These are phyloP conservation scores for Pangasianodon hypophthalmus DNA, from an alignment of 2,113 vertebrate genomes.

Conservation along the genomic window DNA sequence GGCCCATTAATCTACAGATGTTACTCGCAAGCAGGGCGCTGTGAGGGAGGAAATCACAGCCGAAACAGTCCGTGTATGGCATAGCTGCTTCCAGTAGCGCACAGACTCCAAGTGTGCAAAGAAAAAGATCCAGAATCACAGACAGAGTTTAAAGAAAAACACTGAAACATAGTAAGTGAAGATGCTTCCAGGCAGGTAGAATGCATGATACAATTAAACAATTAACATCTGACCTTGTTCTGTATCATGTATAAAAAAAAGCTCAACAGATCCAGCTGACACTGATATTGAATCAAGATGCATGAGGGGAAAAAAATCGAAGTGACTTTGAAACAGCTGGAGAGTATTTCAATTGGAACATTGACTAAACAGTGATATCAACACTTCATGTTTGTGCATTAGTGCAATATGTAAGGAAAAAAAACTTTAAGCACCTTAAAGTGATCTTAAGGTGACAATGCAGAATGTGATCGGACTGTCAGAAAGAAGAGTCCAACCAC, in stretches of 20 bases:
- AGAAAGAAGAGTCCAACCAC: background rate
- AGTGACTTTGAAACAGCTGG: background rate
- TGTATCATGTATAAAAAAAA: background rate
- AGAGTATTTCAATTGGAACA: background rate
- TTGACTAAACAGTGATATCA: background rate
- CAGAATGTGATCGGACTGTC: no score
- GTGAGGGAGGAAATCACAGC: background rate
- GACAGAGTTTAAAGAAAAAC: background rate
- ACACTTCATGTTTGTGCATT: background rate
- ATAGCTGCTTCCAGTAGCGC: background rate
- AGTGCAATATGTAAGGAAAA: no score
- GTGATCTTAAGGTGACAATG: no score
- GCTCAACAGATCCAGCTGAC: background rate
- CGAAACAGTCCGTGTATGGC: background rate
- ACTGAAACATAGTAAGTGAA: background rate
- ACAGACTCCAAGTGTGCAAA: background rate
- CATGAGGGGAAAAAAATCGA: background rate
- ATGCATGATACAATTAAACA: background rate
- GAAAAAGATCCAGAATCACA: background rate
- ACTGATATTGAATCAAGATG: background rate
- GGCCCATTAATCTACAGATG: conserved; percentile 15
- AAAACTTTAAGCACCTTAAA: no score
- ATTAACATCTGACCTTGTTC: background rate
- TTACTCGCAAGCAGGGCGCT: background rate
- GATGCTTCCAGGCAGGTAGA: background rate